Percentiles rank a stretch among this genome's conserved stretches.
Conservation (phyloP, 2,113 vertebrate species). For the Eleginops maclovinus region DNA sequence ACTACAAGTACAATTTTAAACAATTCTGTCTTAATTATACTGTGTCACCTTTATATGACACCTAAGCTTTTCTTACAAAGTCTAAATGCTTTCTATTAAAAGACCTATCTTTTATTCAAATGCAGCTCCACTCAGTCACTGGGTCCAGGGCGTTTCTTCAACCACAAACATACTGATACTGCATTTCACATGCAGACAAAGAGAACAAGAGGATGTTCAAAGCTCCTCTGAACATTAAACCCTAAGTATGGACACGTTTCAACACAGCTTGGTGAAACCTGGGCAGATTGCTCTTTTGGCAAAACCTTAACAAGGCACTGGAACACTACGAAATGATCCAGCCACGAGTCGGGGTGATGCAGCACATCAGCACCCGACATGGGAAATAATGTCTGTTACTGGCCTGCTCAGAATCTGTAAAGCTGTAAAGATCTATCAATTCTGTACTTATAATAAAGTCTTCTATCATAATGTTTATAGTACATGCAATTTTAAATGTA, state of each 20-base stretch:
- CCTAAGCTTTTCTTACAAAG: not conserved
- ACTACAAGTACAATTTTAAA: not conserved
- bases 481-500: not conserved
- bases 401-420: not conserved
- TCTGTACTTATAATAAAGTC: not conserved
- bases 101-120: not conserved
- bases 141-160: not conserved
- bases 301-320: conserved; percentile 9
- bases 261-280: conserved; percentile 10
- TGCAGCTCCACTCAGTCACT: not conserved
- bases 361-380: not conserved
- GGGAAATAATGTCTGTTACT: not conserved
- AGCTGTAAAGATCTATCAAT: not conserved
- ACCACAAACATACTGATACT: not conserved
- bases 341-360: conserved; percentile 13
- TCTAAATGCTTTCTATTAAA: not conserved
- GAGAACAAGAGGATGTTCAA: not conserved
- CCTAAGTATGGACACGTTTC: not conserved
- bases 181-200: not conserved
- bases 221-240: not conserved
- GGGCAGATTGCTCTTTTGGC: conserved; percentile 8
- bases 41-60: not conserved
- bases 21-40: not conserved
- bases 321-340: conserved; percentile 20
- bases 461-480: not conserved